phyloP scores from a whole-genome alignment of 2,888 invertebrate species.

The Acrocera orbiculus region DNA sequence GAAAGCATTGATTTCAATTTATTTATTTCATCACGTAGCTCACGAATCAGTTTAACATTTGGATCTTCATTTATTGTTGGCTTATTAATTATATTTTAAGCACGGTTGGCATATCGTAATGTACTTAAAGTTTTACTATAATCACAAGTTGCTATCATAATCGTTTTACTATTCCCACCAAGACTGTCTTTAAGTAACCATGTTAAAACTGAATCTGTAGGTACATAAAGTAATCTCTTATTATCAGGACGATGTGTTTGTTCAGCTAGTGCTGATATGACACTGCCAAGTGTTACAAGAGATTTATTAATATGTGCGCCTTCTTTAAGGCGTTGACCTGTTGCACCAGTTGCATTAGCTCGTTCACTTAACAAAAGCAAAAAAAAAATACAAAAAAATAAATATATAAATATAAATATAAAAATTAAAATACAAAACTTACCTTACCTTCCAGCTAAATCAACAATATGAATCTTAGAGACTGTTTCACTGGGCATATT shows the following conservation, averaged over 20 bases:
- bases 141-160: slow-evolving; percentile 80
- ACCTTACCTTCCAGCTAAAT: slow-evolving; percentile 68
- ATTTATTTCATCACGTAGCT: slow-evolving; percentile 68
- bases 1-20: slow-evolving; percentile 59
- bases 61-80: slow-evolving; percentile 82
- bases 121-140: slow-evolving; percentile 77
- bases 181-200: slow-evolving; percentile 78
- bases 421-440: too few species aligned
- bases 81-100: slow-evolving; percentile 81
- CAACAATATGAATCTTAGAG: slow-evolving; percentile 77
- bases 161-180: slow-evolving; percentile 80
- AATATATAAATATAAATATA: too few species aligned
- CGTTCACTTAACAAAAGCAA: slow-evolving; percentile 45
- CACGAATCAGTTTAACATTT: slow-evolving; percentile 72
- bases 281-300: slow-evolving; percentile 69
- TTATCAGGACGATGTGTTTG: slow-evolving; percentile 33
- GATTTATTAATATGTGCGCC: slow-evolving; percentile 86
- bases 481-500: slow-evolving; percentile 80
- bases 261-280: slow-evolving; percentile 72
- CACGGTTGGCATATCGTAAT: slow-evolving; percentile 70
- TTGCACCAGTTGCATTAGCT: slow-evolving; percentile 77
- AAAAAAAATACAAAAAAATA: too few species aligned
- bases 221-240: slow-evolving; percentile 50
- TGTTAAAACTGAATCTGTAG: slow-evolving; percentile 72
- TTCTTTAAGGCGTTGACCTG: slow-evolving; percentile 75